Percentiles rank a stretch among this genome's conserved stretches.
Evolutionary conservation across 2,797 vertebrate genomes (phyloP).

Genomic region (Calcarius lapponicus): DNA sequence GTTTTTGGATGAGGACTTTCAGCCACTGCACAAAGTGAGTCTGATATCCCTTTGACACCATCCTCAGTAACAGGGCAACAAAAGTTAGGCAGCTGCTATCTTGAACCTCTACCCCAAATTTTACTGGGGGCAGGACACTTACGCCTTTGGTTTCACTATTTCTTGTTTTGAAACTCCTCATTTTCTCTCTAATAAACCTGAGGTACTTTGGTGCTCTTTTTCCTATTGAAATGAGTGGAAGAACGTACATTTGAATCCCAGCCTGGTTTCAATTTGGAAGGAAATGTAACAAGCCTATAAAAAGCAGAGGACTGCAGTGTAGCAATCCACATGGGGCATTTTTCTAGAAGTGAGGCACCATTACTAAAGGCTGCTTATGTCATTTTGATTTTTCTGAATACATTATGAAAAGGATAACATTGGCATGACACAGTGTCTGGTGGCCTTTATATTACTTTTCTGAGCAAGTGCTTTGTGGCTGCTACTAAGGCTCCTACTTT

Average conservation of each 20-base stretch:
- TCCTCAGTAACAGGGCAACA: not conserved
- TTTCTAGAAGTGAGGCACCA: not conserved
- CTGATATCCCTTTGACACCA: not conserved
- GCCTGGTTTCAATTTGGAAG: slow-evolving; percentile 14
- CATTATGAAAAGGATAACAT: not conserved
- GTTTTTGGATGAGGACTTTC: not conserved
- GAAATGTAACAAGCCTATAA: slow-evolving; percentile 8
- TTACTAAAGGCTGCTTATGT: slow-evolving; percentile 26
- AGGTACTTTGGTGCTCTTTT: not conserved
- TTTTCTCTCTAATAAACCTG: not conserved
- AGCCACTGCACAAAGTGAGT: not conserved
- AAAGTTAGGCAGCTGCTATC: not conserved
- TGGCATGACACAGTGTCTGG: slow-evolving; percentile 17
- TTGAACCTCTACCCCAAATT: not conserved
- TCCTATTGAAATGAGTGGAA: not conserved
- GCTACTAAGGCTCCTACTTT: not conserved
- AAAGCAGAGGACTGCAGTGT: not conserved
- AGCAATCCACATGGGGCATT: slow-evolving; percentile 7
- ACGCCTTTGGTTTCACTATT: not conserved
- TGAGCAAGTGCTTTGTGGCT: not conserved
- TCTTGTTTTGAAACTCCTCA: not conserved
- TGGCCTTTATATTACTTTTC: slow-evolving; percentile 20
- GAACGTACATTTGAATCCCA: not conserved
- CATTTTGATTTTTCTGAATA: slow-evolving; percentile 32
- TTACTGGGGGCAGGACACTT: not conserved